Evolutionary conservation across 37 sponge, comb jelly and placozoan species (phyloP), one percentile per base, ranked within the genome.

Genomic region (Cliona cf. orientalis): DNA sequence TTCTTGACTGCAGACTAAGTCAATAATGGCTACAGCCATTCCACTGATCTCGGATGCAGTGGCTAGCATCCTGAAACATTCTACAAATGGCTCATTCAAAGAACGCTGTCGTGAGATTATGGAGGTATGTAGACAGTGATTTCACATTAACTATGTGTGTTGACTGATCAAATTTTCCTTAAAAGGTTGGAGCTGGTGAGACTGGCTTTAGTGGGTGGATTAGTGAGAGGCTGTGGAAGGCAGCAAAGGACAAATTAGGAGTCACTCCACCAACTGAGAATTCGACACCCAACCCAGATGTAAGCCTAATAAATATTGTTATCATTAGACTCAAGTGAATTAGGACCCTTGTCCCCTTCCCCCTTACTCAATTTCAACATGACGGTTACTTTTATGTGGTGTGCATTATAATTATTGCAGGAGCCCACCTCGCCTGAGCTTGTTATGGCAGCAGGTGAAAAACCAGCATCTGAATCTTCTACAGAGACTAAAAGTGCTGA

Each of bases 11-110:
- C 60, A 84, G 85, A 56, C 66, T 33, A 42, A 17, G 12, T 46
- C 56, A 5, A 29, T 57, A 1, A 9, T 82, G 49, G 46, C 32
- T 34, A 43, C 25, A 19, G 75, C 76, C 22, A 56, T 88, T 4
- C 78, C 76, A 9, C 23, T 57, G 53, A 17, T 88, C 0, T 55
- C 82, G 21, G 83, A 76, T 26, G 88, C 88, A 42, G 88, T 88
- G 19, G 63, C 75, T 37, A 73, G 64, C 46, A 88, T 88, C 41
- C 41, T 81, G 32, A 25, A 60, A 25, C 71, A 81, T 21, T 76
- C 76, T 64, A 60, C 45, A n/a, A 60, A 31, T 23, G 63, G 72
- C 1, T 19, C 26, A 9, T 86, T 86, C 86, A 86, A 71, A 61
- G 7, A 60, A 23, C 34, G 25, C 0, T 77, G 72, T 31, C 26